Percentiles rank a stretch among this genome's conserved stretches.
These are phyloP conservation scores for Pseudochirops corinnae DNA, from an alignment of 2,797 vertebrate species.

Conservation along the genomic window DNA sequence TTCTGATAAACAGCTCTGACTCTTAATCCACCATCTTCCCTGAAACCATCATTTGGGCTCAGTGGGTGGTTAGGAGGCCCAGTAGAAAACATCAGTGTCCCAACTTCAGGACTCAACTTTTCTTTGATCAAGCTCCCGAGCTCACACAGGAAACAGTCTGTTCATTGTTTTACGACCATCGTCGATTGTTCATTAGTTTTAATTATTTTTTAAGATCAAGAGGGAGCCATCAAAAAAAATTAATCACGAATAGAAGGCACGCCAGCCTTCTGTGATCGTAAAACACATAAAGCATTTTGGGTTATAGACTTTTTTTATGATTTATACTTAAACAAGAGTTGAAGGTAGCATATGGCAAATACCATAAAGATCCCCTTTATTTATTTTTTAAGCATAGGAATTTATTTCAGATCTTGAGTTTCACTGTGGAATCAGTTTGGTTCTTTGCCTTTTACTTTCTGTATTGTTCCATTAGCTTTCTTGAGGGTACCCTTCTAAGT, in stretches of 20 bases:
- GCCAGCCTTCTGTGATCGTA: slow-evolving; percentile 72
- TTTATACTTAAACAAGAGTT: slow-evolving; percentile 76
- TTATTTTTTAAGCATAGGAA: slow-evolving; percentile 73
- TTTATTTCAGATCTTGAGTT: slow-evolving; percentile 56
- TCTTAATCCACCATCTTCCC: slow-evolving; percentile 65
- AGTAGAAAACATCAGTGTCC: slow-evolving; percentile 55
- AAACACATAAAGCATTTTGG: slow-evolving; percentile 79
- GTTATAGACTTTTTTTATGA: slow-evolving; percentile 75
- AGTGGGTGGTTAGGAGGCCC: slow-evolving; percentile 72
- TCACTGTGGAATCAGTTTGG: slow-evolving; percentile 17
- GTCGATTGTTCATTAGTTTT: slow-evolving; percentile 80
- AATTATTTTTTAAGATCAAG: slow-evolving; percentile 83
- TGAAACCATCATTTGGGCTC: slow-evolving; percentile 68
- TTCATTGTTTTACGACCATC: slow-evolving; percentile 58
- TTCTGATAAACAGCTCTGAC: slow-evolving; percentile 53
- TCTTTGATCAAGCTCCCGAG: slow-evolving; percentile 73
- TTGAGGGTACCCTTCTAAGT: slow-evolving; percentile 17
- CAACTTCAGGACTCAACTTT: slow-evolving; percentile 63
- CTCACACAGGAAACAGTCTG: slow-evolving; percentile 65
- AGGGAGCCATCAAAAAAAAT: slow-evolving; percentile 82
- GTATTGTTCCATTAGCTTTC: slow-evolving; percentile 28
- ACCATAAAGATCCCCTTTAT: slow-evolving; percentile 51
- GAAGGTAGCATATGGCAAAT: slow-evolving; percentile 73
- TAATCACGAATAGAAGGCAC: slow-evolving; percentile 78
- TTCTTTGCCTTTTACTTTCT: neutral